These are phyloP conservation scores for Strigamia transsilvanica DNA, from an alignment of 2,888 invertebrate species.

Conservation along the genomic window DNA sequence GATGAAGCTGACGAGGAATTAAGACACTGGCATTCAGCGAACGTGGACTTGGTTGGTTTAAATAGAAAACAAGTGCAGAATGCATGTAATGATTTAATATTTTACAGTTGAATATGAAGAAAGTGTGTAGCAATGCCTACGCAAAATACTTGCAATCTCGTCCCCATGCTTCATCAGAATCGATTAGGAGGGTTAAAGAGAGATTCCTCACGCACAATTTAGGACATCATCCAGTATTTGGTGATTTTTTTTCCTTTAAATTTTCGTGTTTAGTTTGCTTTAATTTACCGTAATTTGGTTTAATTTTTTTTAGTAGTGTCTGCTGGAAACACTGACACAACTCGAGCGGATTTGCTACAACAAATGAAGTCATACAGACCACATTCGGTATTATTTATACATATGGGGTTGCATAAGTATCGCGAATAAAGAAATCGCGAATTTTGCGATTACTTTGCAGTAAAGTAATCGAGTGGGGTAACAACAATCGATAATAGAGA, in stretches of 20 bases:
- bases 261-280: not conserved
- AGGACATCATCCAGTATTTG: slow-evolving; percentile 73
- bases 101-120: slow-evolving; percentile 67
- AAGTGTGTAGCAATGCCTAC: slow-evolving; percentile 87
- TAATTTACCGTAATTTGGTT: not conserved
- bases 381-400: slow-evolving; percentile 70
- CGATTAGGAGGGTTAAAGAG: slow-evolving; percentile 84
- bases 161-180: slow-evolving; percentile 87
- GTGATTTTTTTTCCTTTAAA: slow-evolving; percentile 57
- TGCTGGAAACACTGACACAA: slow-evolving; percentile 63
- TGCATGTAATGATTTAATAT: too few relatives aligned
- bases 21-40: slow-evolving; percentile 75
- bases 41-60: slow-evolving; percentile 74
- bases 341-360: slow-evolving; percentile 69
- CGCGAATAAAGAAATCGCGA: too few relatives aligned
- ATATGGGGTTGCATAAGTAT: too few relatives aligned
- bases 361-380: slow-evolving; percentile 80
- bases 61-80: too few relatives aligned
- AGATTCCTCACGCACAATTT: slow-evolving; percentile 69
- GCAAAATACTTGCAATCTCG: slow-evolving; percentile 88
- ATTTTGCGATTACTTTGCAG: too few relatives aligned
- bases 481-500: too few relatives aligned
- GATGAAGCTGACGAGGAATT: slow-evolving; percentile 85
- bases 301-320: slow-evolving; percentile 60
- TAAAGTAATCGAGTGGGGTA: too few relatives aligned